Evolutionary conservation across 92 coral and sea anemone species (phyloP), one percentile per base, ranked within the genome.

Genomic region (Paramuricea clavata): DNA sequence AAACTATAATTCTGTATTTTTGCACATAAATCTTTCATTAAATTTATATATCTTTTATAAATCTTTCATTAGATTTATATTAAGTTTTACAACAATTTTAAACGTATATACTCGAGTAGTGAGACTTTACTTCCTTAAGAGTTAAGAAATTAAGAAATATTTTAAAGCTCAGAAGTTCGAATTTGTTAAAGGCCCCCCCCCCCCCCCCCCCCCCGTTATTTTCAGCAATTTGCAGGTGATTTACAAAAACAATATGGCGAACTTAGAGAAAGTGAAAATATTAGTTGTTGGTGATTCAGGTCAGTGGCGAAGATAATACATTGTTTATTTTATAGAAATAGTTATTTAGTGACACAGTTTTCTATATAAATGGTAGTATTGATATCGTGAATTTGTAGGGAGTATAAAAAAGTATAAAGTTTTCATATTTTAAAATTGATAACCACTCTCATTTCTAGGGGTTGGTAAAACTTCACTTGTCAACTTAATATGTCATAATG

Each of bases 221-320:
- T 28, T 16, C 10, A n/a, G 9, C 9, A 56, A 56, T 15, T 56
- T 56, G 15, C 44, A 39, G 4, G 44, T 56, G 6, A 56, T 56
- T 56, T 16, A 3, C 7, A 27, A 65, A 74, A n/a, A 47, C 90
- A 95, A 91, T 23, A 95, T 95, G 98, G 98, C 98, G 68, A 95
- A 97, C 68, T 89, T 90, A 30, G 98, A 95, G 86, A 95, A 94
- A 75, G 98, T 95, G 13, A 92, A 93, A 43, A 88, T 95, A 39
- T 75, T 93, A 70, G 98, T 95, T 17, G 98, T 95, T 23, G 98
- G 98, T 27, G 98, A 95, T 93, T 95, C 98, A 47, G 98, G 82
- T 76, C 32, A 41, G 79, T 73, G 0, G 19, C 27, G 17, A 13
- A 12, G 39, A 65, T 3, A 65, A 13, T 28, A 1, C 9, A 31